Evolutionary conservation across 2,888 invertebrate genomes (phyloP).

Genomic region (Oscheius sp.): DNA sequence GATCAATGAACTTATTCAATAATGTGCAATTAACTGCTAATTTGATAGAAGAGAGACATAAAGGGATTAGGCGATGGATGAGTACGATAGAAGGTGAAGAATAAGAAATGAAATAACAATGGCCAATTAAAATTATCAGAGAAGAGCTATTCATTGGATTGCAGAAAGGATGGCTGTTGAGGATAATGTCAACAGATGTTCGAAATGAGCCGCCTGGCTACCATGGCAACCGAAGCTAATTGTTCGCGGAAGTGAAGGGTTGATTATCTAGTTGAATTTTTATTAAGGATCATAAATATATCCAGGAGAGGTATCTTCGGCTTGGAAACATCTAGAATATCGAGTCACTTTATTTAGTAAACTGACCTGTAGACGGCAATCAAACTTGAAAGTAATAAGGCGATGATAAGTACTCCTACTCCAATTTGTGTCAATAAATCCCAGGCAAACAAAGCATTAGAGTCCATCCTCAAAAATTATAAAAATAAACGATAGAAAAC

Average conservation of each 20-base stretch:
- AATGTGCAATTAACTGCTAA: too few species aligned
- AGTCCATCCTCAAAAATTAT: constrained; percentile 37
- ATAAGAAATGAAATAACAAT: background rate
- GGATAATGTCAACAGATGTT: too few species aligned
- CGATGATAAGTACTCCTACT: constrained; percentile 41
- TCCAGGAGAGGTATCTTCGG: background rate
- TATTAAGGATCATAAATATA: background rate
- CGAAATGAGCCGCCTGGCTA: background rate
- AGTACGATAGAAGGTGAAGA: too few species aligned
- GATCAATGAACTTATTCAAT: too few species aligned
- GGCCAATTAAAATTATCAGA: background rate
- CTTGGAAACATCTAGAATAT: background rate
- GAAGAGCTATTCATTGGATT: background rate
- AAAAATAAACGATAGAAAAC: background rate
- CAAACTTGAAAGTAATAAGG: constrained; percentile 34
- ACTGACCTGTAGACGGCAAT: constrained; percentile 45
- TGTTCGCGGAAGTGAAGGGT: background rate
- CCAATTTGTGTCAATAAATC: constrained; percentile 43
- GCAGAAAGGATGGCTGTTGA: background rate
- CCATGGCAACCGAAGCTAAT: constrained; percentile 10
- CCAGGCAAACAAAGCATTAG: constrained; percentile 36
- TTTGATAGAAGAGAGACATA: too few species aligned
- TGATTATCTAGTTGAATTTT: background rate
- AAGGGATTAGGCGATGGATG: too few species aligned
- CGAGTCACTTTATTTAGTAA: background rate